phyloP scores from a whole-genome alignment of 2,797 vertebrate genomes.

The Squalus acanthias region DNA sequence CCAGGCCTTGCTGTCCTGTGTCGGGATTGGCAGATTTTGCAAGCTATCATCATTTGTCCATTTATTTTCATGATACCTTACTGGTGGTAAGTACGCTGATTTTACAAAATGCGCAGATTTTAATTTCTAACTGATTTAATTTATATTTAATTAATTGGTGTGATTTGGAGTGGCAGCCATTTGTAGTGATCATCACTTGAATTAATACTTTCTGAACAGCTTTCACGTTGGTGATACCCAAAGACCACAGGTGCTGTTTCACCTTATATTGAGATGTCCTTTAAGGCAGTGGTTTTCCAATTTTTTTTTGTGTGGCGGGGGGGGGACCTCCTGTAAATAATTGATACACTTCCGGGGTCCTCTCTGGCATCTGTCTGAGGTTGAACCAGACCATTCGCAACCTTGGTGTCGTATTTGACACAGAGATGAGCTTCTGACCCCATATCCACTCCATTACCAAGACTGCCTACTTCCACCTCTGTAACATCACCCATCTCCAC shows the following conservation, averaged over 20 bases:
- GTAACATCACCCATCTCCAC: neutral
- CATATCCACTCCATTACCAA: neutral
- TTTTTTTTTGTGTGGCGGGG: neutral
- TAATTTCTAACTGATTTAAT: neutral
- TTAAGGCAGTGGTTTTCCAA: neutral
- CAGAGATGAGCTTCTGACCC: neutral
- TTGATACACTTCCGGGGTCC: neutral
- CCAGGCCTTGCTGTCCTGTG: slow-evolving; percentile 88
- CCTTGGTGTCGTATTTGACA: neutral
- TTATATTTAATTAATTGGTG: neutral
- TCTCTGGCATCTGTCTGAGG: neutral
- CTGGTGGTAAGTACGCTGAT: slow-evolving; percentile 75
- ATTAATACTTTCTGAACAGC: neutral
- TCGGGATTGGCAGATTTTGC: slow-evolving; percentile 90
- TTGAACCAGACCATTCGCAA: neutral
- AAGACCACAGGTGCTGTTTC: neutral
- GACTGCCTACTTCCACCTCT: neutral
- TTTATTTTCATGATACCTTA: slow-evolving; percentile 90
- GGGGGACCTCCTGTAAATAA: neutral
- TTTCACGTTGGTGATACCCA: neutral
- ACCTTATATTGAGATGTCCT: neutral
- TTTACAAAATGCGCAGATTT: neutral
- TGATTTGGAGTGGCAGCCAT: neutral
- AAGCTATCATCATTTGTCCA: slow-evolving; percentile 88
- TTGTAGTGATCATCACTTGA: neutral